Evolutionary conservation across 2,888 invertebrate genomes (phyloP).

Genomic region (Entomobrya multifasciata): DNA sequence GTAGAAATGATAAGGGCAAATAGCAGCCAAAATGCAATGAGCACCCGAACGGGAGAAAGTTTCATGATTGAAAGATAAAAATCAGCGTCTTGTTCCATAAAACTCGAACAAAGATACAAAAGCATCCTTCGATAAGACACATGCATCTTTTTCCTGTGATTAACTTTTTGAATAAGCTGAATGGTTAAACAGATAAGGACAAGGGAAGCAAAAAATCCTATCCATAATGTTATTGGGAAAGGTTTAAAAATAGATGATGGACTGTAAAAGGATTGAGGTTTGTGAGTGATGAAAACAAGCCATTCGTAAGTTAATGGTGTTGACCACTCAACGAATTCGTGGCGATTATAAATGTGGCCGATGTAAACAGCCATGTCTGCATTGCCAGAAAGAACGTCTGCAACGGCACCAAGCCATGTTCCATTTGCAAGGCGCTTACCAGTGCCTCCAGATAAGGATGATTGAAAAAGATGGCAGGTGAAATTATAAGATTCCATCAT

Average conservation of each 20-base stretch:
- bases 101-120: slow-evolving; percentile 21
- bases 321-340: slow-evolving; percentile 51
- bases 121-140: not conserved
- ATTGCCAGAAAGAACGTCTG: slow-evolving; percentile 25
- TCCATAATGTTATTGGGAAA: slow-evolving; percentile 43
- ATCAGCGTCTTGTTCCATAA: slow-evolving; percentile 58
- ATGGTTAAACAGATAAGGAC: not conserved
- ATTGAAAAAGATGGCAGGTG: slow-evolving; percentile 30
- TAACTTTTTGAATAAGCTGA: not conserved
- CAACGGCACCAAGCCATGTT: slow-evolving; percentile 51
- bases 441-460: slow-evolving; percentile 47
- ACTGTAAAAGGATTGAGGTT: slow-evolving; percentile 38
- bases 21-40: slow-evolving; percentile 62
- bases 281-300: slow-evolving; percentile 53
- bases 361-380: slow-evolving; percentile 52
- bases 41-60: not conserved
- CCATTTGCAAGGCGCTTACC: slow-evolving; percentile 57
- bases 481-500: slow-evolving; percentile 45
- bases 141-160: no score
- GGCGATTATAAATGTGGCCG: slow-evolving; percentile 39
- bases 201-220: slow-evolving; percentile 10
- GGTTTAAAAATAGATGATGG: slow-evolving; percentile 53
- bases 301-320: slow-evolving; percentile 49
- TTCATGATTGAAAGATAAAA: not conserved
- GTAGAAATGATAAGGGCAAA: slow-evolving; percentile 54